Evolutionary conservation across 1,140 invertebrate genomes (phyloP).

Genomic region (Tigriopus japonicus): DNA sequence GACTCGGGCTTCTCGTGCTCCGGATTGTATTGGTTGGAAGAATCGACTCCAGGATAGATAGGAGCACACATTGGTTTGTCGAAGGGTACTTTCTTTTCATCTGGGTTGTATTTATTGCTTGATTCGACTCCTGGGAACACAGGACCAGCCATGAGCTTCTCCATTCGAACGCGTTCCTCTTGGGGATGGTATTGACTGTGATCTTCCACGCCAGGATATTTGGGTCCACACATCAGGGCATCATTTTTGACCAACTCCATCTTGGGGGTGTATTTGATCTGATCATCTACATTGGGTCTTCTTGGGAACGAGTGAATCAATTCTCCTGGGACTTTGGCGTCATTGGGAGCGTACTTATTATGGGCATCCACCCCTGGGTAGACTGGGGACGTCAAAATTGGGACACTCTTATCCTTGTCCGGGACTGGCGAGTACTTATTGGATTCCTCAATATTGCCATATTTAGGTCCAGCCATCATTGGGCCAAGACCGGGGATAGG

Average conservation of each 20-base stretch:
- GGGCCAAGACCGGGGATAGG: neutral
- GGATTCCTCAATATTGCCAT: neutral
- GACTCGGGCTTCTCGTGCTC: neutral
- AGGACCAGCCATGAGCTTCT: conserved; percentile 4
- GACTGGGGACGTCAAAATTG: neutral
- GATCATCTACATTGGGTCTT: neutral
- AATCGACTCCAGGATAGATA: conserved; percentile 8
- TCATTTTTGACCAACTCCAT: neutral
- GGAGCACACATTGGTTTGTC: neutral
- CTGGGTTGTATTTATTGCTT: conserved; percentile 2
- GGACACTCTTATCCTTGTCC: neutral
- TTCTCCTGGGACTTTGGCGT: neutral
- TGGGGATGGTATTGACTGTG: neutral
- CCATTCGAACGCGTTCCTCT: neutral
- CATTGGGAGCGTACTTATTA: neutral
- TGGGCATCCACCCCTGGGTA: neutral
- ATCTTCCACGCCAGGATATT: conserved; percentile 10
- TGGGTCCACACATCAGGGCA: conserved; percentile 3
- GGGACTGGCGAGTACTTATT: neutral
- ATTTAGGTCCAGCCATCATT: too few relatives aligned
- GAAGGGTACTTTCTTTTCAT: neutral
- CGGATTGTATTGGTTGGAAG: conserved; percentile 6
- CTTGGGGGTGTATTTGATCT: conserved; percentile 1
- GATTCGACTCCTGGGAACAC: neutral
- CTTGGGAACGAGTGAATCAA: neutral